These are phyloP conservation scores for Myotis lucifugus DNA, from an alignment of 2,113 vertebrate species.

Conservation along the genomic window DNA sequence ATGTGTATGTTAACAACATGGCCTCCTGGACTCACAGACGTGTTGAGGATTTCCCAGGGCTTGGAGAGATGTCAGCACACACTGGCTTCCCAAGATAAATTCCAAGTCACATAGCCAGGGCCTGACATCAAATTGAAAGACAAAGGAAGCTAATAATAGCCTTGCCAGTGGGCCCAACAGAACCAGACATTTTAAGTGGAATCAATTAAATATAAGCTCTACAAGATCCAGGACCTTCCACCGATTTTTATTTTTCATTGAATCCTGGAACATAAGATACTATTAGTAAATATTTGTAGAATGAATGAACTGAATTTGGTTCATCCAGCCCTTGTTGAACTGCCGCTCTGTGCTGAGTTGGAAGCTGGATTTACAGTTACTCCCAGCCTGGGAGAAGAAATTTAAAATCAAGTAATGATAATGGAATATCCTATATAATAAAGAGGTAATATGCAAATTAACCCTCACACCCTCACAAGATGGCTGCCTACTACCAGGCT, in stretches of 20 bases:
- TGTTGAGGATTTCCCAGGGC: slow-evolving; percentile 35
- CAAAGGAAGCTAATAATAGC: slow-evolving; percentile 58
- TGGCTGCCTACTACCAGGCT: too few species aligned
- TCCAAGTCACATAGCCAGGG: slow-evolving; percentile 27
- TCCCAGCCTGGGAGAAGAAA: neutral
- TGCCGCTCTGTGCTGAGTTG: neutral
- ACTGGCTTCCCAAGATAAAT: slow-evolving; percentile 58
- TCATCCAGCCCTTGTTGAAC: neutral
- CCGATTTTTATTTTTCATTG: neutral
- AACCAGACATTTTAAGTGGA: slow-evolving; percentile 41
- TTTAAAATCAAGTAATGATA: neutral
- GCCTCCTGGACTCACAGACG: neutral
- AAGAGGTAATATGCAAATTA: too few species aligned
- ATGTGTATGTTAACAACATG: neutral
- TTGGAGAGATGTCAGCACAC: slow-evolving; percentile 48
- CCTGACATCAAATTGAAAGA: slow-evolving; percentile 61
- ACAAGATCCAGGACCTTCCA: neutral
- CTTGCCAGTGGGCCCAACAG: neutral
- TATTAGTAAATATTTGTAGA: slow-evolving; percentile 1
- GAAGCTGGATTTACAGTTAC: neutral
- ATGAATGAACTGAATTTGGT: neutral
- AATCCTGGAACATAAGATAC: neutral
- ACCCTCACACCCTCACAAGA: too few species aligned
- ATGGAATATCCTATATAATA: neutral
- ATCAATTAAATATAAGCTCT: neutral